A percentile compares a stretch with the other conserved stretches of the same genome.
Conservation (phyloP, 2,797 vertebrate genomes). For the Squalus acanthias region DNA sequence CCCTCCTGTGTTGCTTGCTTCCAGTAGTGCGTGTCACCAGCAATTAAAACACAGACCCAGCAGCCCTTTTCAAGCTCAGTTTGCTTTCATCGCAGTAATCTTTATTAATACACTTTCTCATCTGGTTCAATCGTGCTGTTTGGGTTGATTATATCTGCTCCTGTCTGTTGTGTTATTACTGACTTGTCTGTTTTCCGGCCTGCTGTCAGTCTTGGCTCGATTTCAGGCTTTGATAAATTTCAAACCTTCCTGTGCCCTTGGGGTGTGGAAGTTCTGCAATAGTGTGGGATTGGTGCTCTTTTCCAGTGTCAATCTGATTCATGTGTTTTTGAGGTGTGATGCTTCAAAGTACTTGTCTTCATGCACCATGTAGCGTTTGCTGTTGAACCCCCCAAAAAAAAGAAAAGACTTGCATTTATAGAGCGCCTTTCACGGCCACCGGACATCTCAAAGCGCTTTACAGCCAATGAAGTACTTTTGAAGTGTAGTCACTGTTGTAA, state of each 20-base stretch:
- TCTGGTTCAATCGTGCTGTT: not conserved
- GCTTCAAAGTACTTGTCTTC: not conserved
- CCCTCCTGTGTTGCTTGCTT: not conserved
- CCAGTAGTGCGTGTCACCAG: not conserved
- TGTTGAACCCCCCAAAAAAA: too few relatives aligned
- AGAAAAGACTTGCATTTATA: too few relatives aligned
- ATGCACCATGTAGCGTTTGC: not conserved
- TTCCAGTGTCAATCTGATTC: not conserved
- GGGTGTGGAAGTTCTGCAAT: not conserved
- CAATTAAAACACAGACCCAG: not conserved
- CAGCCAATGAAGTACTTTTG: too few relatives aligned
- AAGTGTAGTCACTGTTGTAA: too few relatives aligned
- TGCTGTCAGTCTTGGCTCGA: slow-evolving; percentile 5
- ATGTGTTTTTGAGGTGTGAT: too few relatives aligned
- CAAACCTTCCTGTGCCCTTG: not conserved
- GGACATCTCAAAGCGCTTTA: too few relatives aligned
- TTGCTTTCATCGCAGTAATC: slow-evolving; percentile 24
- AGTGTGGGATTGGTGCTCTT: not conserved
- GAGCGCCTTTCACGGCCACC: too few relatives aligned
- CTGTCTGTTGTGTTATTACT: not conserved
- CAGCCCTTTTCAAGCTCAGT: not conserved
- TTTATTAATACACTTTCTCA: slow-evolving; percentile 16
- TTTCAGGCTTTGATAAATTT: slow-evolving; percentile 10
- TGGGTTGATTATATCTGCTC: not conserved
- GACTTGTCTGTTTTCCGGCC: not conserved